Evolutionary conservation across 2,888 invertebrate genomes (phyloP), one percentile per base, ranked within the genome.

Genomic region (Cryptus viduatorius): DNA sequence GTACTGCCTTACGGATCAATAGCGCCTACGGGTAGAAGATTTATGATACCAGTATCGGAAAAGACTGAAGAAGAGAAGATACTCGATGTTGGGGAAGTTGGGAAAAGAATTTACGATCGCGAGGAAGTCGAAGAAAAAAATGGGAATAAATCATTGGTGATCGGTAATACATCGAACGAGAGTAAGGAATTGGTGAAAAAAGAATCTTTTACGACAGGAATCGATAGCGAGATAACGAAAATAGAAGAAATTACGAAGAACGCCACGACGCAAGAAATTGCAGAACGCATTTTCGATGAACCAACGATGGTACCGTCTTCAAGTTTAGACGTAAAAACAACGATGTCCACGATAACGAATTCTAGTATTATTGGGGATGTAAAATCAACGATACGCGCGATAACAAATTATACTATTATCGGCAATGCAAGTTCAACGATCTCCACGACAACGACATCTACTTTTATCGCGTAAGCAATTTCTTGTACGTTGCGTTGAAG

Each of bases 81-180:
- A 42, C 12, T 42, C 16, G 53, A 59, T 71, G 46, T 73, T 71
- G 65, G 16, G 29, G 29, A 61, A 46, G 29, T 73, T n/a, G 42
- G 46, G 8, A 3, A 4, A 73, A 44, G 61, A 46, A 71, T 78
- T 59, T 64, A 72, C 16, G 3, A 46, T 53, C 3, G 29, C 42
- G 24, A 14, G n/a, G 4, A 42, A 31, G 24, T 14, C 19, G 46
- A n/a, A 10, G 46, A 69, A 1, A 19, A 65, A 10, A 29, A 16
- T 10, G n/a, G 61, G 0, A 42, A n/a, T n/a, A 5, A n/a, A 24
- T 5, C 16, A 10, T 46, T 56, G 4, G 46, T 16, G 50, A 31
- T 31, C 4, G 75, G 24, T 16, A 65, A 42, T 44, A 48, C n/a
- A n/a, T 31, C 37, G 12, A 16, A 4, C 12, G 5, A 10, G 29